Evolutionary conservation across 2,113 vertebrate species (phyloP).

Genomic region (Atractosteus spatula): DNA sequence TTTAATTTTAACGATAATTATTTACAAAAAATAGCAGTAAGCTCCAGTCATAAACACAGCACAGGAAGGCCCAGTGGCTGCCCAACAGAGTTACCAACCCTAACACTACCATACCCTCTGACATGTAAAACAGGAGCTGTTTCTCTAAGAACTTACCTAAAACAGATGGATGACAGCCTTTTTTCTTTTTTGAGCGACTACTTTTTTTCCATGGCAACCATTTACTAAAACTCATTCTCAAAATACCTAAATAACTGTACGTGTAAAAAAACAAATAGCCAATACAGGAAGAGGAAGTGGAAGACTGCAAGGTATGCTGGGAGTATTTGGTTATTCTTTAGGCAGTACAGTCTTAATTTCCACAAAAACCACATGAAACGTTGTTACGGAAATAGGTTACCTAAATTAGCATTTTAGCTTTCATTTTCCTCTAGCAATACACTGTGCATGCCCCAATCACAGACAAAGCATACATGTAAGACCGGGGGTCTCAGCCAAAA

Average conservation of each 20-base stretch:
- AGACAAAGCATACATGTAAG: background rate
- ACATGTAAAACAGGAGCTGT: background rate
- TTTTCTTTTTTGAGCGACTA: constrained; percentile 51
- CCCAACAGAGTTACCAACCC: background rate
- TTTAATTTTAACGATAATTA: too few relatives aligned
- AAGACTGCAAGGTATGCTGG: constrained; percentile 17
- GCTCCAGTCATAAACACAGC: too few relatives aligned
- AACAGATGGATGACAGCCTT: constrained; percentile 33
- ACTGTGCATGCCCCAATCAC: background rate
- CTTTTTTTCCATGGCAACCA: constrained; percentile 62
- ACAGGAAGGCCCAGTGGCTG: background rate
- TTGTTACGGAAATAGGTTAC: constrained; percentile 9
- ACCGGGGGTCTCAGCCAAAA: too few relatives aligned
- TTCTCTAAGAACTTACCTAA: constrained; percentile 45
- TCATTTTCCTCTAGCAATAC: background rate
- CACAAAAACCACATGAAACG: constrained; percentile 24
- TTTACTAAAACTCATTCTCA: constrained; percentile 54
- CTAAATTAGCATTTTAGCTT: background rate
- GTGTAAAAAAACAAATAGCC: constrained; percentile 18
- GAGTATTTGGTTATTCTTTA: constrained; percentile 26
- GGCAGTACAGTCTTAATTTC: background rate
- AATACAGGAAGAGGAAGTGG: constrained; percentile 35
- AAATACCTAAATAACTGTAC: constrained; percentile 20
- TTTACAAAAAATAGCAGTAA: too few relatives aligned
- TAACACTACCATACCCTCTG: background rate